Base-by-base conservation (phyloP, 37 sponge, comb jelly and placozoan genomes). In the Chondrilla cf. caribensis region DNA sequence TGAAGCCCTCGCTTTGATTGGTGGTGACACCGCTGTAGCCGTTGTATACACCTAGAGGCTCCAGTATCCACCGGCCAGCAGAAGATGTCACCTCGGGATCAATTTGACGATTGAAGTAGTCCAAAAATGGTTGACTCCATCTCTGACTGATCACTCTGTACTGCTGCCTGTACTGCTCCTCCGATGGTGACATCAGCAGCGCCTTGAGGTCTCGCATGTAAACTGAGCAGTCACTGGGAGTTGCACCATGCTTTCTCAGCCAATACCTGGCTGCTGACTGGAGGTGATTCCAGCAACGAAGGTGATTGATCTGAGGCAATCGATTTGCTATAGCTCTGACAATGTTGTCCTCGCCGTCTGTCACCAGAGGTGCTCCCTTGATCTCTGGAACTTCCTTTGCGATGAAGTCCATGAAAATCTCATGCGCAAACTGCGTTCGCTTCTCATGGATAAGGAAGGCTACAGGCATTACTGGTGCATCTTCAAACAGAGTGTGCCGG, bases 1-100 rank as follows among this genome's bases (percentile, higher is more conserved):
- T 90, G 42, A 90, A 70, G 0, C 84, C 71, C 55, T 90, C 90
- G 44, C 81, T 79, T 44, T 90, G 90, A 62, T 90, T 90, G 60
- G 26, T 89, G 25, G 82, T 75, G 36, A 75, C 51, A 1, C 77
- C 77, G 39, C 77, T 75, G 77, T 75, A 75, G n/a, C 77, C 51
- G 17, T 75, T 75, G 43, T 75, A 75, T 22, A 75, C 6, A 25
- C 77, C 77, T n/a, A 75, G 43, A 25, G 77, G 77, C 51, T 75
- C 77, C 1, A 75, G 47, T 39, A 75, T 75, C 77, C 43, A 75
- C 15, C 44, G 77, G 1, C 77, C 77, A 3, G 77, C 40, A 39
- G 47, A 39, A n/a, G 1, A 18, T 18, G 51, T 75, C 43, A 75
- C 77, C 22, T 75, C 77, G n/a, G 40, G 43, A n/a, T 38, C 25